Base-by-base conservation (phyloP, 2,888 invertebrate genomes). In the Steinernema scapterisci region DNA sequence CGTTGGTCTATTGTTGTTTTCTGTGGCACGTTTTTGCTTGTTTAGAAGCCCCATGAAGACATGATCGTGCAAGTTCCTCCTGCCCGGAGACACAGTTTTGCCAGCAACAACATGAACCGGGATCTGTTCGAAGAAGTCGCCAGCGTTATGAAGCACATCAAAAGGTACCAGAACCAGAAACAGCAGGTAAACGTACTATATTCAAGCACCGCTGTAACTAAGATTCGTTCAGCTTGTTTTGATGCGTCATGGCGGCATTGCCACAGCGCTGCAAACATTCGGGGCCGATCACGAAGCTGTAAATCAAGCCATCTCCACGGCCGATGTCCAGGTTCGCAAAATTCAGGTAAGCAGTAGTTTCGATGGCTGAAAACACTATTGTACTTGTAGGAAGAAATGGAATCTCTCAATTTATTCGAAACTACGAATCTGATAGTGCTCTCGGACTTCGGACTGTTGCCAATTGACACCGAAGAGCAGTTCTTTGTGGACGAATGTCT, bases 401-500 rank as follows among this genome's bases (percentile, higher is more conserved):
- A 82, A 31, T 79, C 79, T 7, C 48, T 78, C 46, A 81, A 78
- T 11, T 76, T 86, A 27, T 81, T 81, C 73, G 78, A 81, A 7
- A 81, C 86, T 1, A 86, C 86, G 7, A 86, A 86, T 73, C 74
- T 86, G 52, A 79, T 86, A 43, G 84, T 86, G 0, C 76, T 86
- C 70, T 85, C 85, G 7, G 85, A 85, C 63, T 85, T 85, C 74
- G 86, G 86, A 13, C 79, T 86, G 54, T 77, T 79, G 31, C 78
- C 81, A 46, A 75, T 85, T 11, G 79, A 82, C 21, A 85, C 85
- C 54, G 86, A 86, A 45, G 84, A 86, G 73, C 84, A 86, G 73
- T 86, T 82, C 76, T 86, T 81, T 73, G 79, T 86, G 73, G 86
- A 86, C 54, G 84, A 87, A 54, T 86, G 86, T 45, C 77, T 86